These are phyloP conservation scores for Astatotilapia flaviijosephi DNA, from an alignment of 2,113 vertebrate species.

Conservation along the genomic window DNA sequence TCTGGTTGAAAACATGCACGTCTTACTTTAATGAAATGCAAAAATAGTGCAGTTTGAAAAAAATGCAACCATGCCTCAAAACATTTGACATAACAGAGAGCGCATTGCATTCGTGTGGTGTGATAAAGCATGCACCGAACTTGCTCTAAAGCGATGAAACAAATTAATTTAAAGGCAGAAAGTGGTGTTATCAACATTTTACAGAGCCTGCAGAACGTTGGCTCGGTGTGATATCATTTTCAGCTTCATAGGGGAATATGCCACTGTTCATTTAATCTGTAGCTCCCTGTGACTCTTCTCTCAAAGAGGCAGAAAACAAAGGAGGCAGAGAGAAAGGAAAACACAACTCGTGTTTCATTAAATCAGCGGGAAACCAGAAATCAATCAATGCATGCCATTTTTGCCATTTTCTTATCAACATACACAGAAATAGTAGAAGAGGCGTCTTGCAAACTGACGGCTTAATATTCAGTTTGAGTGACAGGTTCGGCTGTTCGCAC, in stretches of 20 bases:
- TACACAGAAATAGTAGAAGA: neutral
- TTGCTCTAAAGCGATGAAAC: neutral
- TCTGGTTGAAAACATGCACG: neutral
- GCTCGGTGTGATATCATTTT: conserved; percentile 43
- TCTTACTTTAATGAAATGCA: neutral
- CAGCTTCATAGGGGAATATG: conserved; percentile 28
- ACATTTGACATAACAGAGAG: neutral
- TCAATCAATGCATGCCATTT: conserved; percentile 42
- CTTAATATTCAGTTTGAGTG: neutral
- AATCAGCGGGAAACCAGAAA: conserved; percentile 29
- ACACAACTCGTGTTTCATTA: conserved; percentile 41
- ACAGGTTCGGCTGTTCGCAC: neutral
- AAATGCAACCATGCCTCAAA: neutral
- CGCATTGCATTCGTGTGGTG: neutral
- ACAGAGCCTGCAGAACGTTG: conserved; percentile 1
- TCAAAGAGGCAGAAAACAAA: conserved; percentile 34
- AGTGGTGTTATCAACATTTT: conserved; percentile 27
- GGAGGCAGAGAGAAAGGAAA: neutral
- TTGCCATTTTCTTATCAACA: conserved; percentile 22
- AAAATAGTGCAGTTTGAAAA: neutral
- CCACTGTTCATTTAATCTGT: conserved; percentile 36
- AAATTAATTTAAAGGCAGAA: conserved; percentile 22
- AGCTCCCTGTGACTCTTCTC: conserved; percentile 24
- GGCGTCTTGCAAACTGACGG: neutral
- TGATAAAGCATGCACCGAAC: neutral